Base-by-base conservation (phyloP, 2,888 invertebrate genomes). In the Nemurella pictetii region DNA sequence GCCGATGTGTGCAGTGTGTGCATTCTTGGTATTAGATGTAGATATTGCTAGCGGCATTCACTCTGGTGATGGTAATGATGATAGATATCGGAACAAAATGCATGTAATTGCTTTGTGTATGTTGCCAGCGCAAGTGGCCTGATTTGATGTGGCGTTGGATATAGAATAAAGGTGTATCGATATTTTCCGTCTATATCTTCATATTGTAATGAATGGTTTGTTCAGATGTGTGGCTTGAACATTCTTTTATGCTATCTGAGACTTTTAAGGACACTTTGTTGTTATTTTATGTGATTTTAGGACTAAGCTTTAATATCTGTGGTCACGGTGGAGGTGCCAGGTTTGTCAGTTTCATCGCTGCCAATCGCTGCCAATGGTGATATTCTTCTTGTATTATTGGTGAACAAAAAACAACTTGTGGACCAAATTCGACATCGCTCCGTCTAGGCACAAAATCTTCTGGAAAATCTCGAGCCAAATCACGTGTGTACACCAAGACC, bases 11-110 rank as follows among this genome's bases (percentile, higher is more conserved):
- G n/a, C n/a, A n/a, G 55, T 55, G 55, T 55, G 55, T 55, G 55
- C 55, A 15, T 55, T 55, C 55, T 55, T 20, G 55, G 55, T 55
- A 55, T 55, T 55, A 55, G 55, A 55, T 55, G 55, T 20, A 55
- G 55, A 55, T 55, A 55, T 55, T 55, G 55, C 15, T 55, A 55
- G 55, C 55, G 55, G 55, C 20, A 20, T 75, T 75, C 26, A 36
- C 26, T 75, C 75, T 75, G 75, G 12, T 28, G 75, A 75, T 75
- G 75, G 75, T 75, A 75, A 75, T 75, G 75, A 75, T 75, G 75
- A 75, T 75, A 75, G 28, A 75, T 75, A 28, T 4, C 75, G 2
- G 26, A 55, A 55, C 55, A 55, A 55, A 75, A 27, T 75, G 75
- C 75, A 75, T 75, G 75, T 75, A 75, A 75, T 75, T 75, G 75